Percentiles rank a stretch among this genome's conserved stretches.
Conservation (phyloP, 2,113 vertebrate species). For the Corapipo altera region DNA sequence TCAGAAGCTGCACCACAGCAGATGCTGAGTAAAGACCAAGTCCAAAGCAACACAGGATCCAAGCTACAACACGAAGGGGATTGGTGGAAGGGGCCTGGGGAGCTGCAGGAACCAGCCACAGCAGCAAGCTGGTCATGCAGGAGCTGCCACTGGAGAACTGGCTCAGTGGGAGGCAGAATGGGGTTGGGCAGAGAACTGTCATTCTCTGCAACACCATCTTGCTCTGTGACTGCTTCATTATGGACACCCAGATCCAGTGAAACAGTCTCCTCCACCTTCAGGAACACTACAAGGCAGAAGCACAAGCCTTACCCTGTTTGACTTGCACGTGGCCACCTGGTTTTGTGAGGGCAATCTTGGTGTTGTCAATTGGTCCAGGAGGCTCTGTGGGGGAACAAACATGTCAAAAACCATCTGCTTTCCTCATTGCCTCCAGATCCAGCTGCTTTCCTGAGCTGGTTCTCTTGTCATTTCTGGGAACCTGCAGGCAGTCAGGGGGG, state of each 20-base stretch:
- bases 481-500: background rate
- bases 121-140: background rate
- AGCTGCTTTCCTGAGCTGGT: background rate
- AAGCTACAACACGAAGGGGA: background rate
- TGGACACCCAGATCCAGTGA: background rate
- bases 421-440: background rate
- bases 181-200: background rate
- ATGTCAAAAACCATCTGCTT: background rate
- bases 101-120: background rate
- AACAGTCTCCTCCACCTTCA: background rate
- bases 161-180: background rate
- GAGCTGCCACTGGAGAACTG: background rate
- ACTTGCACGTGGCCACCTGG: constrained; percentile 91
- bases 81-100: background rate
- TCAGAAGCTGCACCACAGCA: background rate
- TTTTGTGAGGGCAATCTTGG: constrained; percentile 88
- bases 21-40: background rate
- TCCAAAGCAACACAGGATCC: background rate
- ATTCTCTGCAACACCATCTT: background rate
- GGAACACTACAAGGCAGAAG: background rate
- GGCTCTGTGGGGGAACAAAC: constrained; percentile 78
- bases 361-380: constrained; percentile 95
- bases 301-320: constrained; percentile 84
- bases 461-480: background rate
- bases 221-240: background rate